Evolutionary conservation across 2,888 invertebrate genomes (phyloP), one percentile per base, ranked within the genome.

Genomic region (Melangyna quadrimaculata): DNA sequence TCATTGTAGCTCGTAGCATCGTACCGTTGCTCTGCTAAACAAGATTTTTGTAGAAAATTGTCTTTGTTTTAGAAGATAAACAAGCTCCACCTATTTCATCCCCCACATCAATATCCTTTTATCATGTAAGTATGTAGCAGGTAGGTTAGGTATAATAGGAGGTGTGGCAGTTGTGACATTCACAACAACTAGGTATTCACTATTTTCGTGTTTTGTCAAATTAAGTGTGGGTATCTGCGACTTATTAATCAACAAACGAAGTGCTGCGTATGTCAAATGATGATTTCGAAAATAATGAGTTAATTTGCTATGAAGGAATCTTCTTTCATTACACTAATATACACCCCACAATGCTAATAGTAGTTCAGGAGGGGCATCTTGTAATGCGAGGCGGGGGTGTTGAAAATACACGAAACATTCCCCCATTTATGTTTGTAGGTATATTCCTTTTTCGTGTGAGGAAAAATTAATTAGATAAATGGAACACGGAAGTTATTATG

Each of bases 241-340:
- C 77, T 81, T 81, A 81, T 81, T 77, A 81, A 77, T 81, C 80
- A 81, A 48, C 57, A 57, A 81, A 75, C 70, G 45, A 55, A 75
- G 70, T 57, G 35, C 70, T 48, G 24, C 63, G 45, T 43, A 63
- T 70, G 75, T 80, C 75, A 74, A 70, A 80, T 55, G 75, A 81
- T 77, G 57, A 81, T 81, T 81, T 77, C 63, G 37, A 77, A 77
- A 81, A 77, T 81, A 81, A 81, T 81, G 80, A 81, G 77, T 81
- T 81, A 81, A 77, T 81, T 81, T 81, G 71, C 55, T 35, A n/a
- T n/a, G 29, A 40, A 32, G 40, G 29, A 32, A 67, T 10, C 32
- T 67, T 10, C 29, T 61, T 17, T 10, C 24, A 43, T 10, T n/a
- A n/a, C n/a, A n/a, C n/a, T n/a, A n/a, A 4, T n/a, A 3, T 2